Conservation (phyloP, 1,140 invertebrate species). For the Lepidurus packardi region DNA sequence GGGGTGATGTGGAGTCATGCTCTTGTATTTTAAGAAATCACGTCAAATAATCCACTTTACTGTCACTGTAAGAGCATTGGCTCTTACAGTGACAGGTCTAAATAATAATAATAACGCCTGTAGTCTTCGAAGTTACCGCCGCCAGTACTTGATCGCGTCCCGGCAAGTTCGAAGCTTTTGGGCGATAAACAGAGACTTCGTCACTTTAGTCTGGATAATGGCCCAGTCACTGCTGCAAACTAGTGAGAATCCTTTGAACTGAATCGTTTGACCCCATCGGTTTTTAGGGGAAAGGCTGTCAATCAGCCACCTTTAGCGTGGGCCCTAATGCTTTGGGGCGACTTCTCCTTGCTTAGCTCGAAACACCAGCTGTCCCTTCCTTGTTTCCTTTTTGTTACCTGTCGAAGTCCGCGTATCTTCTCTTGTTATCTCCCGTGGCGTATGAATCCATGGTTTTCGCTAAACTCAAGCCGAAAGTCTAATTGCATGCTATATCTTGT, state of each 20-base stretch:
- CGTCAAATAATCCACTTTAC: no score
- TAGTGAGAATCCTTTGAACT: constrained; percentile 1
- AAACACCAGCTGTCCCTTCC: background rate
- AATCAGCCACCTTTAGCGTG: background rate
- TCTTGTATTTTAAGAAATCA: no score
- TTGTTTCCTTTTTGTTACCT: background rate
- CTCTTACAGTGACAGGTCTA: no score
- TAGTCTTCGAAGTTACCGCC: no score
- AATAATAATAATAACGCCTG: no score
- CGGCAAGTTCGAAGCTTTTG: background rate
- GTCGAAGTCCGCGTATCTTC: background rate
- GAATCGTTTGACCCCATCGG: background rate
- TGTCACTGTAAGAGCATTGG: no score
- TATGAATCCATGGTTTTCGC: background rate
- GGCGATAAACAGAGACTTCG: background rate
- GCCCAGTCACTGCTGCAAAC: constrained; percentile 13
- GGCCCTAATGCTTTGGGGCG: background rate
- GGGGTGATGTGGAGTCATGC: no score
- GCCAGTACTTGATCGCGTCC: background rate
- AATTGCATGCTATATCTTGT: constrained; percentile 9
- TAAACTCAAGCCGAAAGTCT: background rate
- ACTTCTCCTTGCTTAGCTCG: background rate
- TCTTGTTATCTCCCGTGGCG: background rate
- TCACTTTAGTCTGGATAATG: background rate
- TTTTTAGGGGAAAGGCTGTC: constrained; percentile 2